These are phyloP conservation scores for Barbus barbus DNA, from an alignment of 2,113 vertebrate species.

Conservation along the genomic window DNA sequence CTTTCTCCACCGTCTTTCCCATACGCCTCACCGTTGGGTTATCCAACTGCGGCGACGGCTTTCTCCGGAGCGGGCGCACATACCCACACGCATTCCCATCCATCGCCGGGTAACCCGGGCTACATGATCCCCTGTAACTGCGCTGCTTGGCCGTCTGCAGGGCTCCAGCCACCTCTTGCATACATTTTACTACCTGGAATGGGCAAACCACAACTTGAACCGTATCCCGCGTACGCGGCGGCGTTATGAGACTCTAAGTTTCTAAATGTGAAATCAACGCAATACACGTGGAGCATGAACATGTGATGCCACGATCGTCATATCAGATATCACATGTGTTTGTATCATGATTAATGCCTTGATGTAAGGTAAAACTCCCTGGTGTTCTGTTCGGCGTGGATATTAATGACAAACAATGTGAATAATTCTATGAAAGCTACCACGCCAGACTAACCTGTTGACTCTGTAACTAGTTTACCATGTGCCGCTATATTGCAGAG, in stretches of 20 bases:
- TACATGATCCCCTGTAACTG: conserved; percentile 99
- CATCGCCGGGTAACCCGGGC: conserved; percentile 93
- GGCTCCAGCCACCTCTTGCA: conserved; percentile 91
- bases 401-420: conserved; percentile 15
- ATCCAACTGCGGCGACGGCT: conserved; percentile 80
- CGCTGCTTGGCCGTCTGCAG: conserved; percentile 91
- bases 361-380: neutral
- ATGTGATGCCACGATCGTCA: conserved; percentile 76
- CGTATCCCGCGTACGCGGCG: conserved; percentile 90
- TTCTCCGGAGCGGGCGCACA: conserved; percentile 82
- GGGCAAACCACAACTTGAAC: conserved; percentile 94
- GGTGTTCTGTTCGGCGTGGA: neutral
- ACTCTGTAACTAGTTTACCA: conserved; percentile 23
- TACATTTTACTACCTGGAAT: conserved; percentile 96
- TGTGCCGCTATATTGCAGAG: neutral
- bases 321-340: conserved; percentile 76
- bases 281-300: conserved; percentile 77
- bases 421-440: conserved; percentile 35
- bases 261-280: conserved; percentile 63
- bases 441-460: conserved; percentile 66
- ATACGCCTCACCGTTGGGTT: conserved; percentile 87
- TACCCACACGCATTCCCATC: conserved; percentile 89
- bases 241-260: conserved; percentile 85
- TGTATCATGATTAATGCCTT: conserved; percentile 75
- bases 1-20: conserved; percentile 85